Evolutionary conservation across 2,888 invertebrate genomes (phyloP).

Genomic region (Cataglyphis altisquamis): DNA sequence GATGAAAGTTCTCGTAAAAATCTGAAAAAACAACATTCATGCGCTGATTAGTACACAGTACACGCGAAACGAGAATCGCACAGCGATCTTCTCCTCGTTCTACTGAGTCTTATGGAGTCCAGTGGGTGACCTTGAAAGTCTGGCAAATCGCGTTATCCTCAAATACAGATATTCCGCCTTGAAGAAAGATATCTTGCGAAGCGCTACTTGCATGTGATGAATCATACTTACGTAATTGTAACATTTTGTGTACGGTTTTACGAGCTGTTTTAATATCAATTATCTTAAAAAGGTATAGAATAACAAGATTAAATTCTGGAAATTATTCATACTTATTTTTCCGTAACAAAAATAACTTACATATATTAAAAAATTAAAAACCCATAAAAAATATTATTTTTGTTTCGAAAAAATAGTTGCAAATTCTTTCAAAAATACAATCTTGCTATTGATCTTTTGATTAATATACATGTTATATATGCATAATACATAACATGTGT

Average conservation of each 20-base stretch:
- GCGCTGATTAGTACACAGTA: conserved; percentile 45
- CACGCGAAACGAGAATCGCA: conserved; percentile 10
- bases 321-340: conserved; percentile 16
- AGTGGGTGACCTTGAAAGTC: conserved; percentile 1
- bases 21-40: conserved; percentile 63
- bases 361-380: background rate
- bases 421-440: conserved; percentile 27
- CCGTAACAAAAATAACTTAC: background rate
- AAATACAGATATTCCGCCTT: background rate
- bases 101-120: conserved; percentile 26
- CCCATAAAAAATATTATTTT: background rate
- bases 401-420: conserved; percentile 1
- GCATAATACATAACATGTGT: too few species aligned
- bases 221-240: conserved; percentile 24
- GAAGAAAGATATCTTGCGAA: conserved; percentile 14
- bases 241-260: background rate
- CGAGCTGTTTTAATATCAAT: background rate
- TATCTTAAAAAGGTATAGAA: background rate
- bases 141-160: conserved; percentile 15
- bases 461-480: background rate
- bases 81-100: conserved; percentile 18
- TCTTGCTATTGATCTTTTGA: background rate
- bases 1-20: conserved; percentile 22
- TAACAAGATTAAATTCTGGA: conserved; percentile 20
- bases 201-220: background rate